These are phyloP conservation scores for Melolontha melolontha DNA, from an alignment of 2,888 invertebrate genomes.

Conservation along the genomic window DNA sequence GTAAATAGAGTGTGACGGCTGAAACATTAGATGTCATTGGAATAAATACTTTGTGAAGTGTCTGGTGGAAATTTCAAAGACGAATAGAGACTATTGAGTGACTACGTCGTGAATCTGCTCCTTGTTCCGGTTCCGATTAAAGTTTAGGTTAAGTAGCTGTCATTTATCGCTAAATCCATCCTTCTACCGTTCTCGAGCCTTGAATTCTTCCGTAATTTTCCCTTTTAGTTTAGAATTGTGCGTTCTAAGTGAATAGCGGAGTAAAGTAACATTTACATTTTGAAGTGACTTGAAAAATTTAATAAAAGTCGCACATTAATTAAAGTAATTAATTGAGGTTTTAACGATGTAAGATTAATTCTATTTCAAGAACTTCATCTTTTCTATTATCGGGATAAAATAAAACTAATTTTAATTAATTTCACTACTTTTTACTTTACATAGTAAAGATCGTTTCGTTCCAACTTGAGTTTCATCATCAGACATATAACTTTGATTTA, in stretches of 20 bases:
- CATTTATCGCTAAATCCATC: slow-evolving; percentile 53
- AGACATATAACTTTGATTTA: too few species aligned
- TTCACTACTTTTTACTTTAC: too few species aligned
- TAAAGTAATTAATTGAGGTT: too few species aligned
- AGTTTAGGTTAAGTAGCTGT: slow-evolving; percentile 52
- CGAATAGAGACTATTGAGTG: slow-evolving; percentile 6
- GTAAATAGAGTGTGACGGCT: slow-evolving; percentile 20
- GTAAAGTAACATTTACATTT: too few species aligned
- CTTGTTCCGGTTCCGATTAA: slow-evolving; percentile 47
- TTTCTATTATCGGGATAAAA: too few species aligned
- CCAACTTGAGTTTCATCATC: too few species aligned
- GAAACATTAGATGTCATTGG: slow-evolving; percentile 11
- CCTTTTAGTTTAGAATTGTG: slow-evolving; percentile 17
- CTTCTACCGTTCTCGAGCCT: slow-evolving; percentile 33
- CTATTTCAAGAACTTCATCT: too few species aligned
- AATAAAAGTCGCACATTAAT: too few species aligned
- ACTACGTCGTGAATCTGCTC: slow-evolving; percentile 22
- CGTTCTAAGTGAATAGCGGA: not conserved
- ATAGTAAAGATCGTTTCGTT: too few species aligned
- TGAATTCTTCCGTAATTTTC: slow-evolving; percentile 36
- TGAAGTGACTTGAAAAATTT: too few species aligned
- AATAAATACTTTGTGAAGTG: slow-evolving; percentile 11
- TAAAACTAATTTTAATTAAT: too few species aligned
- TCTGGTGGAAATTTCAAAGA: slow-evolving; percentile 21
- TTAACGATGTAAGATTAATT: too few species aligned